These are phyloP conservation scores for Chalcis sispes DNA, from an alignment of 2,888 invertebrate species.

Conservation along the genomic window DNA sequence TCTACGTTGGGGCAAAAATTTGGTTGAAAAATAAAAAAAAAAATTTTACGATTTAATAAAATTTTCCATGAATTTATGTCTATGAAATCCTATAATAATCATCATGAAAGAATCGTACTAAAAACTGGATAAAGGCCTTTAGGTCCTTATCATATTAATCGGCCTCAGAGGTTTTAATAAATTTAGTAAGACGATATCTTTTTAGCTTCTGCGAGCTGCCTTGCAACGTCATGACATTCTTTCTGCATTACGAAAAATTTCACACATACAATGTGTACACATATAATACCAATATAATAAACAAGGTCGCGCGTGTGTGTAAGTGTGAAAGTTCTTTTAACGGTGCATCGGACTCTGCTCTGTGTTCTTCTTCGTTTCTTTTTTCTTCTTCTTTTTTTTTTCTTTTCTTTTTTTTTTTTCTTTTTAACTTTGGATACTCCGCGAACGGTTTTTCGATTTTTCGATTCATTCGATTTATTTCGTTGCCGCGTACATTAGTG, in stretches of 20 bases:
- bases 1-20: too few relatives aligned
- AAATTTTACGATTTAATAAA: too few relatives aligned
- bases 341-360: conserved; percentile 1
- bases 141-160: conserved; percentile 27
- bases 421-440: too few relatives aligned
- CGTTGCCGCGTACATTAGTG: too few relatives aligned
- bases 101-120: too few relatives aligned
- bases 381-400: background rate
- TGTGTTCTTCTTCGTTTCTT: background rate
- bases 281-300: background rate
- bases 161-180: conserved; percentile 9
- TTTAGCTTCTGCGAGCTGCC: background rate
- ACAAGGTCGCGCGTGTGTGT: conserved; percentile 6
- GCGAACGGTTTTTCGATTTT: too few relatives aligned
- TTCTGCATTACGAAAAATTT: conserved; percentile 31
- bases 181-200: conserved; percentile 37
- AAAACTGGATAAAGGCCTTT: too few relatives aligned
- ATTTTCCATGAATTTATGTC: too few relatives aligned
- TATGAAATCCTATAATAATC: too few relatives aligned
- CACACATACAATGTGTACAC: background rate
- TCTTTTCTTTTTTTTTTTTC: background rate
- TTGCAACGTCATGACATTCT: conserved; percentile 50
- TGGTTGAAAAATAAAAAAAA: too few relatives aligned
- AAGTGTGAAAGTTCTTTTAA: background rate
- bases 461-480: too few relatives aligned